Evolutionary conservation across 2,888 invertebrate genomes (phyloP), one percentile per base, ranked within the genome.

Genomic region (Hypomecis atomaria): DNA sequence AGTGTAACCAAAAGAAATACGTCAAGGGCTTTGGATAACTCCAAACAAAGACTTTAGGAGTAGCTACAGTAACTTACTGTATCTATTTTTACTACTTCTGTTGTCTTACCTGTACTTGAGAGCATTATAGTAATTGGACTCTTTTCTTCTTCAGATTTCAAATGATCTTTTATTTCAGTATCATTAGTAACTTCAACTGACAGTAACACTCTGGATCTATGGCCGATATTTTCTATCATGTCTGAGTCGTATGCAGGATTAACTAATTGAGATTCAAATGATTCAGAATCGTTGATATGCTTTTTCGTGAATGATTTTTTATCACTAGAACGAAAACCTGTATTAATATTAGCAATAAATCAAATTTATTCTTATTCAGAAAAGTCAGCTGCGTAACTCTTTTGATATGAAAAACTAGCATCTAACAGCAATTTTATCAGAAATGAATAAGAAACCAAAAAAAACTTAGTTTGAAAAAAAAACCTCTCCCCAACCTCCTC

Each of bases 201-300:
- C 49, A 90, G 63, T 0, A 90, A 67, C 0, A 81, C 79, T 70
- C 90, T 83, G 0, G 90, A 88, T 68, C 82, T 82, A 44, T 86
- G 82, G 0, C 81, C 83, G 7, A 85, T 83, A 43, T 87, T 87
- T 1, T 84, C 83, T 10, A 85, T 73, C 77, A 84, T 83, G 8
- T 86, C 84, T 0, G 80, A 69, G 60, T 84, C 83, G 47, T 85
- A 84, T 7, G 70, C 45, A 1, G 85, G 82, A 57, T 79, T 79
- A 0, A 56, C 38, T 1, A 73, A 13, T 23, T 55, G 44, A 10
- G 44, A 55, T 0, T 76, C 69, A 6, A 62, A 44, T 2, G 63
- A 58, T 37, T 44, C n/a, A 6, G 43, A 11, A 9, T 65, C 4
- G 53, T 50, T 49, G 5, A 6, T 38, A 13, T 37, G 4, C 8